Evolutionary conservation across 2,888 invertebrate genomes (phyloP).

Genomic region (Boloria selene): DNA sequence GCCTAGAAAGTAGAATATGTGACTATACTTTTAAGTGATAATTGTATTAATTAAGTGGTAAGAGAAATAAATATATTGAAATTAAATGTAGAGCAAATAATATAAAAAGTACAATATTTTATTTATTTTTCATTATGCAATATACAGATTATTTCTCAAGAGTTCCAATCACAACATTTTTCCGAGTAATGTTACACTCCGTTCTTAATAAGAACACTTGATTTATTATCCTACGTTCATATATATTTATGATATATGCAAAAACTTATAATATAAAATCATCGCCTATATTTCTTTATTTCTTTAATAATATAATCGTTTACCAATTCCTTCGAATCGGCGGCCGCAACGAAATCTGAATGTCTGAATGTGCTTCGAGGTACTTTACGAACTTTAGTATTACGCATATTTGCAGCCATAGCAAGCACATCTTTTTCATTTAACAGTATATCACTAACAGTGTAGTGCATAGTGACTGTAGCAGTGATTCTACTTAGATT

Average conservation of each 20-base stretch:
- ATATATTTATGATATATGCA: too few species aligned
- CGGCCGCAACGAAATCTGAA: slow-evolving; percentile 39
- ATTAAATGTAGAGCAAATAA: too few species aligned
- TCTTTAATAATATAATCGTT: slow-evolving; percentile 42
- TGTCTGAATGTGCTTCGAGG: slow-evolving; percentile 41
- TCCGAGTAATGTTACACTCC: slow-evolving; percentile 14
- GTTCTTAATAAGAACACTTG: slow-evolving; percentile 2
- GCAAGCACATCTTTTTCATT: slow-evolving; percentile 42
- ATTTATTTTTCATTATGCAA: too few species aligned
- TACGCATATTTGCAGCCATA: slow-evolving; percentile 44
- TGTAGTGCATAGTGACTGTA: slow-evolving; percentile 43
- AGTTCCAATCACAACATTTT: slow-evolving; percentile 14
- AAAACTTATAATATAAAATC: background rate
- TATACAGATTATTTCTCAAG: background rate
- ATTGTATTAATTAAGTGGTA: too few species aligned
- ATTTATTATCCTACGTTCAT: background rate
- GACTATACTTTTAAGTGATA: too few species aligned
- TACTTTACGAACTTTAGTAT: slow-evolving; percentile 38
- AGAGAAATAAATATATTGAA: too few species aligned
- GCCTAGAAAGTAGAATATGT: too few species aligned
- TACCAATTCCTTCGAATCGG: slow-evolving; percentile 40
- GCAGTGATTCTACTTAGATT: slow-evolving; percentile 43
- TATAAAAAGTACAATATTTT: too few species aligned
- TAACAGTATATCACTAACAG: slow-evolving; percentile 41
- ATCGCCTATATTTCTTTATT: slow-evolving; percentile 29